These are phyloP conservation scores for Epirrhoe tristata DNA, from an alignment of 2,888 invertebrate genomes.

Conservation along the genomic window DNA sequence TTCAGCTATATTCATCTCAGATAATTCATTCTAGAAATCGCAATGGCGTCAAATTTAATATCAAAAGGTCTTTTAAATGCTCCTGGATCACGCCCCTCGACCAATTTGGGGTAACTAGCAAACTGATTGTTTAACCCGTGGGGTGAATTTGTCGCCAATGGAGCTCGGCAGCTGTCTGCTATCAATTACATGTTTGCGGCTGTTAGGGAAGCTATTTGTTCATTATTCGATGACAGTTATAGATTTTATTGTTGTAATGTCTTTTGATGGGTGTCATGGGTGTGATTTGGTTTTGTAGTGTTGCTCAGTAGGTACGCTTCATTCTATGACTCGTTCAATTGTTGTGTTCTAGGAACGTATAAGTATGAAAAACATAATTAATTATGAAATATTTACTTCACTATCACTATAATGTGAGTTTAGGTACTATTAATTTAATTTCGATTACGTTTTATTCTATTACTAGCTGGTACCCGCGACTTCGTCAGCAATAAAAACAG, in stretches of 20 bases:
- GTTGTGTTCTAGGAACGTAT: no score
- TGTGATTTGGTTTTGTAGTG: slow-evolving; percentile 23
- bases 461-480: no score
- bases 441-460: no score
- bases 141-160: slow-evolving; percentile 79
- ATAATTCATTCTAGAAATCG: slow-evolving; percentile 26
- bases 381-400: no score
- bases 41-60: slow-evolving; percentile 33
- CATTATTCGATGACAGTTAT: slow-evolving; percentile 79
- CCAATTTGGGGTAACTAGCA: slow-evolving; percentile 61
- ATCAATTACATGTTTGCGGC: slow-evolving; percentile 80
- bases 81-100: slow-evolving; percentile 66
- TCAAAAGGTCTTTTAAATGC: slow-evolving; percentile 45
- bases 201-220: slow-evolving; percentile 77
- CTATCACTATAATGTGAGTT: no score
- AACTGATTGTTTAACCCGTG: slow-evolving; percentile 54
- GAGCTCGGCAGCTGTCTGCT: slow-evolving; percentile 70
- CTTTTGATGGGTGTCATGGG: slow-evolving; percentile 33
- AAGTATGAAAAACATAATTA: no score
- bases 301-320: neutral
- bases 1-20: neutral
- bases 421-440: no score
- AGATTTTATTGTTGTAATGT: slow-evolving; percentile 57
- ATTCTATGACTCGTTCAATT: neutral
- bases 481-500: no score